Evolutionary conservation across 1,140 invertebrate species (phyloP).

Genomic region (Lethrus apterus): DNA sequence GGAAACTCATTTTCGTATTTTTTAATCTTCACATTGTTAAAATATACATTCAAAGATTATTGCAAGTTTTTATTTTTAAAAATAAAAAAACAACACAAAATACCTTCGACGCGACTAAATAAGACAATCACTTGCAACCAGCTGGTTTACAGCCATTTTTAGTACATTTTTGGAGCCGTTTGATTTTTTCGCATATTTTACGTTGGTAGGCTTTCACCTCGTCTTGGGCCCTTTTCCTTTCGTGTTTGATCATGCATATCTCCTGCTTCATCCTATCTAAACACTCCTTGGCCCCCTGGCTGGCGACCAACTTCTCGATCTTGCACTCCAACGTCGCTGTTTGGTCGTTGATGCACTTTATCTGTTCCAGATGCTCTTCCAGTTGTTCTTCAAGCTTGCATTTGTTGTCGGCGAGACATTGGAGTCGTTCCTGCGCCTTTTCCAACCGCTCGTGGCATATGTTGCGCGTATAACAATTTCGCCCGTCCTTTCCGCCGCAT

Average conservation of each 20-base stretch:
- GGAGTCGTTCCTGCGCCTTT: conserved; percentile 4
- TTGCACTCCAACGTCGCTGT: conserved; percentile 1
- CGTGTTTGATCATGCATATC: conserved; percentile 9
- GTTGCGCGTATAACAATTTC: neutral
- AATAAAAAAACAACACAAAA: too few species aligned
- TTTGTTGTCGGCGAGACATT: conserved; percentile 1
- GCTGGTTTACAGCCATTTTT: neutral
- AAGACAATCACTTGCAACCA: too few species aligned
- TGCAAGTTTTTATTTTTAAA: too few species aligned
- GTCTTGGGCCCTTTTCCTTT: neutral
- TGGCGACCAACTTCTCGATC: neutral
- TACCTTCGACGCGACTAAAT: too few species aligned
- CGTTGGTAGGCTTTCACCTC: conserved; percentile 5
- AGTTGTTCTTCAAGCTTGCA: conserved; percentile 1
- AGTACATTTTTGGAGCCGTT: conserved; percentile 1
- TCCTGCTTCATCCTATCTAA: conserved; percentile 5
- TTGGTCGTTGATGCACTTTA: conserved; percentile 6
- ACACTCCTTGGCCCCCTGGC: conserved; percentile 1
- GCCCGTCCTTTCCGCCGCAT: too few species aligned
- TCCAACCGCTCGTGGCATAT: neutral
- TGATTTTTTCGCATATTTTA: neutral
- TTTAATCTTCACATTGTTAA: too few species aligned
- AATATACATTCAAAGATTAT: too few species aligned
- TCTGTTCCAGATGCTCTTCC: conserved; percentile 3
- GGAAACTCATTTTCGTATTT: too few species aligned